Conservation (phyloP, 2,888 invertebrate genomes). For the Sylvicola cinctus region DNA sequence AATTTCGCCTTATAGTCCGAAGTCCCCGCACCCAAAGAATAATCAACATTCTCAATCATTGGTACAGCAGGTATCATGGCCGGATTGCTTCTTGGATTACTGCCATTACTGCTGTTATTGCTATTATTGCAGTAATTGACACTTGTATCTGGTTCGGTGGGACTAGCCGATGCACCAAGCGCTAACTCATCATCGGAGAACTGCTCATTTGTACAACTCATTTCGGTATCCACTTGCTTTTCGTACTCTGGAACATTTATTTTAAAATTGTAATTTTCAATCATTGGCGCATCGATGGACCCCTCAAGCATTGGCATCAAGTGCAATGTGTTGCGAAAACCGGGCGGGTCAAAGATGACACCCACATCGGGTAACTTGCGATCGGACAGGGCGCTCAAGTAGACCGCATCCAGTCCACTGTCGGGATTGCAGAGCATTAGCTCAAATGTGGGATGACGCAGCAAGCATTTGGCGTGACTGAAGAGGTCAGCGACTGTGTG, state of each 20-base stretch:
- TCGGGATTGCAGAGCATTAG: too few species aligned
- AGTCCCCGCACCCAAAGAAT: conserved; percentile 7
- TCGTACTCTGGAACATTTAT: not conserved
- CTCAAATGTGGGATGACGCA: too few species aligned
- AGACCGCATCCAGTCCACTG: too few species aligned
- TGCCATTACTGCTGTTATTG: not conserved
- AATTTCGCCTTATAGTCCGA: conserved; percentile 6
- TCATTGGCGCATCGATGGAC: not conserved
- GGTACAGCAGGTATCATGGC: too few species aligned
- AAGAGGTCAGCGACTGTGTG: conserved; percentile 20
- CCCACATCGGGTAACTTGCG: too few species aligned
- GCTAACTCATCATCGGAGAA: conserved; percentile 23
- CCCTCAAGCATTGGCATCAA: too few species aligned
- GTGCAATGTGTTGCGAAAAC: too few species aligned
- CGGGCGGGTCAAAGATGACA: too few species aligned
- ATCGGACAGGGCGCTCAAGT: too few species aligned
- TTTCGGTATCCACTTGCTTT: not conserved
- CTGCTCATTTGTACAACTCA: not conserved
- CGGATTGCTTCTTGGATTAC: too few species aligned
- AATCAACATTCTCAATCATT: too few species aligned
- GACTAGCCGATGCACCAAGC: conserved; percentile 25
- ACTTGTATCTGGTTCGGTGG: conserved; percentile 19
- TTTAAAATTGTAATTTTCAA: not conserved
- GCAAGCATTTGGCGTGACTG: conserved; percentile 15
- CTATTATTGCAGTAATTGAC: not conserved